Conservation (phyloP, 2,113 vertebrate species). For the Climacteris rufus region DNA sequence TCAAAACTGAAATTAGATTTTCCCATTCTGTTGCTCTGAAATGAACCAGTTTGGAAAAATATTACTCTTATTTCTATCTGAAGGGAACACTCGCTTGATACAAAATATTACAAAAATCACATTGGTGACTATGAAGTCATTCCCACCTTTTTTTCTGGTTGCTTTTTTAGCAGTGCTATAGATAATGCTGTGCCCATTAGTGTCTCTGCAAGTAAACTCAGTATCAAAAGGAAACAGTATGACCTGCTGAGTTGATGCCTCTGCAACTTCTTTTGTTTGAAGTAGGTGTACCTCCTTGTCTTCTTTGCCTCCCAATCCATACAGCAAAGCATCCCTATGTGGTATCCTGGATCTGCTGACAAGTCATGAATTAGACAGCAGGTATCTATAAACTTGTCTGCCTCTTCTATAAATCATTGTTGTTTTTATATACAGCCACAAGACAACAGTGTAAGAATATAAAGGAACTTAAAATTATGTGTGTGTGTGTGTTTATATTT, state of each 20-base stretch:
- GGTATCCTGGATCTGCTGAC: neutral
- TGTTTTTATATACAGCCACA: neutral
- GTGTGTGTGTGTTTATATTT: neutral
- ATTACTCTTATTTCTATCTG: neutral
- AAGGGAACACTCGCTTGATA: neutral
- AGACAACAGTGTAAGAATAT: neutral
- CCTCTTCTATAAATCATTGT: neutral
- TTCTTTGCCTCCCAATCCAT: neutral
- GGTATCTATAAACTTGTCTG: neutral
- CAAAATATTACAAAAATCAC: neutral
- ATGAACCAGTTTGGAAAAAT: neutral
- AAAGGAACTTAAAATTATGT: neutral
- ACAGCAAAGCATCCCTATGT: fast-evolving
- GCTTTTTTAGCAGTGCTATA: neutral
- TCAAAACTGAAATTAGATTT: neutral
- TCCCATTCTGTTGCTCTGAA: neutral
- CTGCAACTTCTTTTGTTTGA: neutral
- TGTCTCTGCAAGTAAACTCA: neutral
- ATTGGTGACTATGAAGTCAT: neutral
- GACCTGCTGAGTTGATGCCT: neutral
- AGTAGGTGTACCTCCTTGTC: neutral
- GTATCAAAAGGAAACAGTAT: neutral
- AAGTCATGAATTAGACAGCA: neutral
- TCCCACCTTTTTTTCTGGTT: neutral
- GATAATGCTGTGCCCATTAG: neutral